Percentiles rank a stretch among this genome's conserved stretches.
Evolutionary conservation across 2,113 vertebrate species (phyloP).

Genomic region (Brachypodius melanocephalos): DNA sequence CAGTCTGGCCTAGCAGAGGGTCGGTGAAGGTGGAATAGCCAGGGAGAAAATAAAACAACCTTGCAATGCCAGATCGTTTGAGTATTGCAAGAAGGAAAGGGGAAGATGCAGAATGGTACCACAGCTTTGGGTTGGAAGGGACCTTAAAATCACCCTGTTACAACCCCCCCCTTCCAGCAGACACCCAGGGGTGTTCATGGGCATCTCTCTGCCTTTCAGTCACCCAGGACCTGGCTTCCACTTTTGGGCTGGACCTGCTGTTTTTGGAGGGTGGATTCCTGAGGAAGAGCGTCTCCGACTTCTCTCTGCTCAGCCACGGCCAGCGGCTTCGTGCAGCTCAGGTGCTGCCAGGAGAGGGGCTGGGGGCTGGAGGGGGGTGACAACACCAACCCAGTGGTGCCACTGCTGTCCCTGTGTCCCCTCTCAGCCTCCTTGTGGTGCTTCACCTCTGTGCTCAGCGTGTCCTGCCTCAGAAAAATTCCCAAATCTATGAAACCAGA

Average conservation of each 20-base stretch:
- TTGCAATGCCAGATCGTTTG: not conserved
- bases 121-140: not conserved
- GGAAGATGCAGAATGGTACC: not conserved
- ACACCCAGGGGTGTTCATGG: not conserved
- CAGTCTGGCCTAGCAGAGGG: not conserved
- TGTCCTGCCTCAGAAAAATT: not conserved
- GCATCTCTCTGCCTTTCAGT: conserved; percentile 18
- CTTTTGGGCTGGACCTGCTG: conserved; percentile 59
- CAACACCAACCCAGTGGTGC: not conserved
- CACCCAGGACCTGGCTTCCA: conserved; percentile 54
- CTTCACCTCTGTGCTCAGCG: not conserved
- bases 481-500: not conserved
- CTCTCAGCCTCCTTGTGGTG: not conserved
- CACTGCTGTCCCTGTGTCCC: not conserved
- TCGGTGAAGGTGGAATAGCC: not conserved
- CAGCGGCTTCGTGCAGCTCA: conserved; percentile 29
- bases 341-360: not conserved
- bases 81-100: not conserved
- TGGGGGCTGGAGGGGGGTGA: too few species aligned
- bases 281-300: conserved; percentile 39
- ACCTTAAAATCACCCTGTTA: not conserved
- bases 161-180: not conserved
- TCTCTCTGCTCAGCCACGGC: not conserved
- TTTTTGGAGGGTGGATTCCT: conserved; percentile 65
- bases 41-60: not conserved